Evolutionary conservation across 2,113 vertebrate genomes (phyloP).

Genomic region (Trematomus loennbergii): DNA sequence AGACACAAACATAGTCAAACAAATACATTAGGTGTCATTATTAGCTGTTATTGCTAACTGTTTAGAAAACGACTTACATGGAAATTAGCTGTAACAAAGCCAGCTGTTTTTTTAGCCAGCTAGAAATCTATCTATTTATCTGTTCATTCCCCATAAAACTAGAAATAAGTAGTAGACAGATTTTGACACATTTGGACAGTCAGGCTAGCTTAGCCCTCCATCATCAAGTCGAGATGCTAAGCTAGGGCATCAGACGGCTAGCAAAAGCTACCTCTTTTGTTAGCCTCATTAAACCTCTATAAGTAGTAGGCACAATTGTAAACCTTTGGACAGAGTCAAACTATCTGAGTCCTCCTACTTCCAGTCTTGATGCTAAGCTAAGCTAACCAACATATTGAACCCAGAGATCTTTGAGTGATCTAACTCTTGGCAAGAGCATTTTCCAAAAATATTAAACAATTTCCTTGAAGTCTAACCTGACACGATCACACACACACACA

Average conservation of each 20-base stretch:
- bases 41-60: not conserved
- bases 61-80: not conserved
- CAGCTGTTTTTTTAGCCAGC: not conserved
- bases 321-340: too few species aligned
- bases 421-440: not conserved
- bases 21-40: too few species aligned
- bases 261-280: too few species aligned
- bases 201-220: too few species aligned
- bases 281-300: too few species aligned
- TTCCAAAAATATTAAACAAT: not conserved
- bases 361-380: not conserved
- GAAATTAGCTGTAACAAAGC: too few species aligned
- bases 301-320: too few species aligned
- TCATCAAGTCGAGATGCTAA: too few species aligned
- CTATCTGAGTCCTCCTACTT: not conserved
- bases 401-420: not conserved
- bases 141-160: not conserved
- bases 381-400: not conserved
- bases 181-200: not conserved
- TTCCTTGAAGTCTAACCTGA: not conserved
- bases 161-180: not conserved
- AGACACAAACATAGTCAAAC: too few species aligned
- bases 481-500: constrained; percentile 5
- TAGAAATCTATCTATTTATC: not conserved
- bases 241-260: too few species aligned